Conservation (phyloP, 2,797 vertebrate genomes). For the Myripristis murdjan region DNA sequence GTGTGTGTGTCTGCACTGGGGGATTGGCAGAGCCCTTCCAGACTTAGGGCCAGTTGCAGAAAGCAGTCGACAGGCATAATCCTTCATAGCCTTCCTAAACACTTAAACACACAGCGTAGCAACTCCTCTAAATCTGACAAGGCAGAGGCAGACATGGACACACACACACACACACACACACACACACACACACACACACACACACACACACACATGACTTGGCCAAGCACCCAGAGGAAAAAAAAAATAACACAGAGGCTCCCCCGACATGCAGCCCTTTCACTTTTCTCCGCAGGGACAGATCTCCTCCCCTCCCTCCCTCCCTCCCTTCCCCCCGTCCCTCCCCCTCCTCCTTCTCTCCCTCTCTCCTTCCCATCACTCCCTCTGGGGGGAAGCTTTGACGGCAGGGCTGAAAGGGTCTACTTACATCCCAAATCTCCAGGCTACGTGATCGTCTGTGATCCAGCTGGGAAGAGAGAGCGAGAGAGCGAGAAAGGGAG, state of each 20-base stretch:
- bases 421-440: conserved; percentile 93
- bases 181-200: conserved; percentile 2
- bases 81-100: conserved; percentile 79
- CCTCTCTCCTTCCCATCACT: conserved; percentile 30
- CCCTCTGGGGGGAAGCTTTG: conserved; percentile 77
- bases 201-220: conserved; percentile 43
- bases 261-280: conserved; percentile 82
- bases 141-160: conserved; percentile 58
- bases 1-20: conserved; percentile 58
- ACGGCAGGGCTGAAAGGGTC: conserved; percentile 85
- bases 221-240: conserved; percentile 71
- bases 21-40: conserved; percentile 75
- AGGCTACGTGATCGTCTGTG: conserved; percentile 88
- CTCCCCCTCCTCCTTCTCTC: conserved; percentile 27
- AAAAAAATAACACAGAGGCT: conserved; percentile 72
- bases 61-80: conserved; percentile 79
- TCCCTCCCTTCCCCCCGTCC: too few relatives aligned
- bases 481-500: conserved; percentile 46
- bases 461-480: conserved; percentile 86
- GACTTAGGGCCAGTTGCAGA: conserved; percentile 76
- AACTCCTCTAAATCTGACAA: conserved; percentile 78
- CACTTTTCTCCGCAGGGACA: conserved; percentile 77
- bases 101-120: conserved; percentile 78
- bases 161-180: conserved; percentile 25
- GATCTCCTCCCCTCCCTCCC: conserved; percentile 30